Evolutionary conservation across 2,113 vertebrate genomes (phyloP), one percentile per base, ranked within the genome.

Genomic region (Heterotilapia buettikoferi): DNA sequence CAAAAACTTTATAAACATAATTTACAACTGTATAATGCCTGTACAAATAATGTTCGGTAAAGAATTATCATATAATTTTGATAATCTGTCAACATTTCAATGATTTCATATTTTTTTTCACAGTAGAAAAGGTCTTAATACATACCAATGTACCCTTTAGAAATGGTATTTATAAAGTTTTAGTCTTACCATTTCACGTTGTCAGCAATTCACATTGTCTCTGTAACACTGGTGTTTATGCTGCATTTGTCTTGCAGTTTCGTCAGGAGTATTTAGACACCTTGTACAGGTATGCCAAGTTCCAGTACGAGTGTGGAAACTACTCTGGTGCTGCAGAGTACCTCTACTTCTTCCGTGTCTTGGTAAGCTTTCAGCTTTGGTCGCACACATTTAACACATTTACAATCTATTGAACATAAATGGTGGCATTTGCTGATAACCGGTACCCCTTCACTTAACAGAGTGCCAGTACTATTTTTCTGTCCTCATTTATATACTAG

Each of bases 221-320:
- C 21, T 54, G 76, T 86, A 52, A 91, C 52, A 71, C 24, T 54
- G 59, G 36, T 80, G 3, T 61, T 16, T 38, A 2, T 80, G 12
- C 80, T 91, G 4, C 71, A 6, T 89, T 91, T 91, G 84, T 89
- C 57, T 83, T 89, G 29, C 88, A 99, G 98, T 99, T 99, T 94
- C 98, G 98, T 87, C 98, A 99, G 88, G 98, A 99, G 90, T 99
- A 99, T 94, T 96, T 99, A 95, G 98, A 99, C 93, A 99, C 98
- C 0, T 97, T 99, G 78, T 99, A 99, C 95, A 97, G 97, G 81
- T 99, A 99, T n/a, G 98, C 98, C 86, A 99, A 99, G 95, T 99
- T 99, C 96, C 99, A 99, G 50, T 99, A 99, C 10, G 98, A 99
- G 94, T 99, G 98, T 93, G 98, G 98, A n/a, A 99, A 99, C 96